Conservation (phyloP, 2,888 invertebrate species). For the Ormyrus rosae region DNA sequence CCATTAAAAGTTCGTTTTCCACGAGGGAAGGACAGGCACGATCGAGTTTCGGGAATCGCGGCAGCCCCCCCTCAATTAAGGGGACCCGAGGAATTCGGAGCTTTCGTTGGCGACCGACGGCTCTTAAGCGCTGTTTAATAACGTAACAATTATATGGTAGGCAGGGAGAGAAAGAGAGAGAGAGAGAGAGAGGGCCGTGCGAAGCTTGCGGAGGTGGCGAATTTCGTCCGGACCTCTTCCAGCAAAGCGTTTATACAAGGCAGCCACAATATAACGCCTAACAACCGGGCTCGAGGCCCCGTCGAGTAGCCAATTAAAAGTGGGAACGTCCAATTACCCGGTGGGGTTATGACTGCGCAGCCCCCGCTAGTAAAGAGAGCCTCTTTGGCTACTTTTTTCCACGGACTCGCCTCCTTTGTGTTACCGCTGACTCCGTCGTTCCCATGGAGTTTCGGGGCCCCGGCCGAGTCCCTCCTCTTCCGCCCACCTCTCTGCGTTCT, state of each 20-base stretch:
- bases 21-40: conserved; percentile 24
- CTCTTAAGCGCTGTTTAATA: conserved; percentile 74
- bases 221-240: conserved; percentile 63
- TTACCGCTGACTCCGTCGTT: conserved; percentile 9
- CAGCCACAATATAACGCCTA: conserved; percentile 71
- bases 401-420: conserved; percentile 41
- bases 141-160: conserved; percentile 75
- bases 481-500: conserved; percentile 14
- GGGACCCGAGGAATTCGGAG: background rate
- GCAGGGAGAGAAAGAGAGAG: conserved; percentile 21
- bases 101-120: conserved; percentile 59
- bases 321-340: conserved; percentile 72
- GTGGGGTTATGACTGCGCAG: conserved; percentile 64
- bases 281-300: conserved; percentile 66
- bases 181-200: background rate
- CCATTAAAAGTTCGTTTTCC: conserved; percentile 69
- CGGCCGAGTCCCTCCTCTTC: background rate
- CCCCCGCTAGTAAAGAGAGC: conserved; percentile 24
- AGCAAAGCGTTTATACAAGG: conserved; percentile 68
- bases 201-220: conserved; percentile 36
- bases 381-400: conserved; percentile 52
- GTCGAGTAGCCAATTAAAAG: conserved; percentile 72
- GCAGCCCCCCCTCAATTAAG: conserved; percentile 36
- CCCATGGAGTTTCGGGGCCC: no score
- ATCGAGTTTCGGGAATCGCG: conserved; percentile 58